phyloP scores from a whole-genome alignment of 2,888 invertebrate species.

The Aelia acuminata region DNA sequence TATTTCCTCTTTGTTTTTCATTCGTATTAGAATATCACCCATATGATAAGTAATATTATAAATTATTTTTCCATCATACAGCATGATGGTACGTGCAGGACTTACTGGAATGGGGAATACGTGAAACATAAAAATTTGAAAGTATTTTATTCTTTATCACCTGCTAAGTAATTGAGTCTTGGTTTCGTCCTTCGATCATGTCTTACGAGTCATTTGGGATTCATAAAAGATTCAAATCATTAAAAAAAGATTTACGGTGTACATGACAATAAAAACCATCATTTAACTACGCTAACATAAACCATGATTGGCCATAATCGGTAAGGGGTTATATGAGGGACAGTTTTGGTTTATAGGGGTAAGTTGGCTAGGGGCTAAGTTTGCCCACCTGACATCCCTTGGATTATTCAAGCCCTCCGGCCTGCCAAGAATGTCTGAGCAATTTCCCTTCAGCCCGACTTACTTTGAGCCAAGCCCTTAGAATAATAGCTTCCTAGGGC shows the following conservation, averaged over 20 bases:
- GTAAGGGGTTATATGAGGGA: not conserved
- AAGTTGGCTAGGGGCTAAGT: not conserved
- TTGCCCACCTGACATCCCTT: not conserved
- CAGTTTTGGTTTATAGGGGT: not conserved
- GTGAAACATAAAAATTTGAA: too few species aligned
- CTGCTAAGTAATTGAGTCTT: too few species aligned
- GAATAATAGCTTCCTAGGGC: conserved; percentile 4
- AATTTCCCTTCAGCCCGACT: not conserved
- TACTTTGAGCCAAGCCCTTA: not conserved
- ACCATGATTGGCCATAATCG: not conserved
- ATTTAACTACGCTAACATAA: not conserved
- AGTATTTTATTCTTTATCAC: too few species aligned
- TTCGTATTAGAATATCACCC: too few species aligned
- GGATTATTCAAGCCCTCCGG: not conserved
- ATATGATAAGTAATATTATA: too few species aligned
- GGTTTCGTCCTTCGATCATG: not conserved
- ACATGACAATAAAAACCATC: not conserved
- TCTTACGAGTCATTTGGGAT: not conserved
- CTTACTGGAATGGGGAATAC: too few species aligned
- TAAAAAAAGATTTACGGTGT: not conserved
- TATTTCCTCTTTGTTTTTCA: too few species aligned
- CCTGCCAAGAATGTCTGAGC: conserved; percentile 38
- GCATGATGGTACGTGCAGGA: too few species aligned
- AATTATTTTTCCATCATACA: too few species aligned
- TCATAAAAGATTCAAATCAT: not conserved